Percentiles rank a stretch among this genome's conserved stretches.
phyloP scores from a whole-genome alignment of 2,113 vertebrate genomes.

The Sporophila hypoxantha region DNA sequence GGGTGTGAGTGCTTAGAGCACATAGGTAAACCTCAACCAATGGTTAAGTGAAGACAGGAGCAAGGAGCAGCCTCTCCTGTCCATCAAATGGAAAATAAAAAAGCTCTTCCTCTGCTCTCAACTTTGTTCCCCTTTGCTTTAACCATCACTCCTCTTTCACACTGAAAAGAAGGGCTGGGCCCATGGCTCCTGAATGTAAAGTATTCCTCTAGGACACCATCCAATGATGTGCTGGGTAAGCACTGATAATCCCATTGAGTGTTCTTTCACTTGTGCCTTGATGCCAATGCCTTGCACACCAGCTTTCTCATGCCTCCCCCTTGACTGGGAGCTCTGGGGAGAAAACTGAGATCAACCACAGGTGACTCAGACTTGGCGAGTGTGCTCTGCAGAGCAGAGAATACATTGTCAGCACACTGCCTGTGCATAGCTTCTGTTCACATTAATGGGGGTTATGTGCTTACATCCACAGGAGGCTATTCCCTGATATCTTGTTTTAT shows the following conservation, averaged over 20 bases:
- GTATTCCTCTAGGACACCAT: not conserved
- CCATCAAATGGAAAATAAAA: not conserved
- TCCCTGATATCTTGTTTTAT: not conserved
- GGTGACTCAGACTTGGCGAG: slow-evolving; percentile 6
- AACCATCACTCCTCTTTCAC: not conserved
- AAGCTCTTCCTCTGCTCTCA: not conserved
- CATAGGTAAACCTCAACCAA: too few relatives aligned
- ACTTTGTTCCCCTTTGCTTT: not conserved
- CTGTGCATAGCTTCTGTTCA: not conserved
- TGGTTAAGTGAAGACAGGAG: not conserved
- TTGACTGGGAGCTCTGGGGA: slow-evolving; percentile 11
- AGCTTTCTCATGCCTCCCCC: slow-evolving; percentile 14
- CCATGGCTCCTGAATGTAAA: not conserved
- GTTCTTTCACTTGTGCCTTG: not conserved
- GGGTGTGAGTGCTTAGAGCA: not conserved
- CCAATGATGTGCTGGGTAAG: slow-evolving; percentile 3
- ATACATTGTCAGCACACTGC: not conserved
- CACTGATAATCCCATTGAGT: slow-evolving; percentile 13
- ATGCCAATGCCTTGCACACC: slow-evolving; percentile 12
- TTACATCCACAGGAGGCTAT: not conserved
- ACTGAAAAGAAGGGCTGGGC: not conserved
- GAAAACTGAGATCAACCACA: slow-evolving; percentile 32
- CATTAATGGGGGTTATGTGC: not conserved
- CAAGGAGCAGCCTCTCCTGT: not conserved
- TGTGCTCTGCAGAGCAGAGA: not conserved